These are phyloP conservation scores for Neelides sp. DNA, from an alignment of 1,140 invertebrate genomes.

Conservation along the genomic window DNA sequence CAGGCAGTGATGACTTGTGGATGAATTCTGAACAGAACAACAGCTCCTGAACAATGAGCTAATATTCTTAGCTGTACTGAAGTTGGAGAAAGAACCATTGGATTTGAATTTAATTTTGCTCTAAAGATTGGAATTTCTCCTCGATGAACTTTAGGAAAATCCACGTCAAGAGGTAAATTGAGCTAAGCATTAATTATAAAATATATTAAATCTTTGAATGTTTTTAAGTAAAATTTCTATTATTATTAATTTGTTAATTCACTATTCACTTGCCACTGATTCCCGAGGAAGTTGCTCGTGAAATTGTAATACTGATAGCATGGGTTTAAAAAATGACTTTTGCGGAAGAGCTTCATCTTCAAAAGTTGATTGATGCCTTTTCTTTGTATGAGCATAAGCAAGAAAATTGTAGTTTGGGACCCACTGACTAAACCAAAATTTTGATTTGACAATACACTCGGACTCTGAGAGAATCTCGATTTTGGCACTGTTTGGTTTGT, in stretches of 20 bases:
- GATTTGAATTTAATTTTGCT: not conserved
- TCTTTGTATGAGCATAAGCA: conserved; percentile 17
- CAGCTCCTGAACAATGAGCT: conserved; percentile 20
- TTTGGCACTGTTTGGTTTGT: too few relatives aligned
- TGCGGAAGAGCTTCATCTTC: conserved; percentile 5
- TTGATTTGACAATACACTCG: too few relatives aligned
- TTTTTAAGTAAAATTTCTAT: conserved; percentile 2
- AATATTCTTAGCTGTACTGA: conserved; percentile 15
- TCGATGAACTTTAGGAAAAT: not conserved
- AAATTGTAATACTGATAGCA: conserved; percentile 66
- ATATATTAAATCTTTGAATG: conserved; percentile 10
- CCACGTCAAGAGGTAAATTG: conserved; percentile 64
- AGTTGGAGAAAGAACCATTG: conserved; percentile 5
- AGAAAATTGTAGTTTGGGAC: conserved; percentile 21
- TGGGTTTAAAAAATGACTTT: conserved; percentile 38
- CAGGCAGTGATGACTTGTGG: not conserved
- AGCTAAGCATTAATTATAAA: conserved; percentile 43
- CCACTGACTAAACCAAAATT: not conserved
- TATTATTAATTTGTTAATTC: not conserved
- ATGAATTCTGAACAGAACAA: conserved; percentile 16
- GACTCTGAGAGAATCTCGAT: too few relatives aligned
- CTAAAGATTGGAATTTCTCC: not conserved
- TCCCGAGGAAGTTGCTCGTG: conserved; percentile 69
- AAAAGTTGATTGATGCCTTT: conserved; percentile 15
- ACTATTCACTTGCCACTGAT: conserved; percentile 54